Base-by-base conservation (phyloP, 2,113 vertebrate genomes). In the Proteles cristata region DNA sequence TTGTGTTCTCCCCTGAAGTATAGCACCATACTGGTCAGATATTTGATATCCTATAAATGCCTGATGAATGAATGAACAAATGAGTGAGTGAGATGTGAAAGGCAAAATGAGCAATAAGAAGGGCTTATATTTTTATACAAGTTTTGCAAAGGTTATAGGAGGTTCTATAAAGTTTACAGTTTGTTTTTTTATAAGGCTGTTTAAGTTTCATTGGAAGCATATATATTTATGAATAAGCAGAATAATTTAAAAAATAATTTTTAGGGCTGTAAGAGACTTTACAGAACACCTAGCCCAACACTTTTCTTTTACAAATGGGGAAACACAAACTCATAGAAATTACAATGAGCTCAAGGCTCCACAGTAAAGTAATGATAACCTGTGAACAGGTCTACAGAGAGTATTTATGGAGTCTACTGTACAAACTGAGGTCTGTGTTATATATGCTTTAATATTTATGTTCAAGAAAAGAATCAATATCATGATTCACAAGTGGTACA, bases 391-490 rank as follows among this genome's bases (percentile, higher is more conserved):
- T 73, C 19, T 23, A 85, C 53, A 39, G 28, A 66, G 1, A 81
- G 31, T 35, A 84, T 90, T 85, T 50, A 43, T 48, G 66, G 58
- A 16, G 11, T 58, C 21, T 31, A 66, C 11, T 68, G 17, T 82
- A 90, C 0, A 4, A 69, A 88, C 21, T 31, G 45, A 92, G 35
- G 14, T 39, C 43, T 96, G 12, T 43, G 39, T 77, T 92, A 39
- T 65, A 82, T 28, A 71, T 39, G 26, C 26, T 68, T 91, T 77
- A 68, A 91, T 82, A 85, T 61, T 96, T 83, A 80, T 45, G 10
- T 74, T 93, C 10, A 91, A 84, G 26, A 87, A 71, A 90, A 88
- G n/a, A 93, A 93, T 77, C 16, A 84, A 39, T 71, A 43, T 92
- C 25, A 58, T 61, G 71, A 50, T 92, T 93, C 26, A 58, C 35